phyloP scores from a whole-genome alignment of 2,888 invertebrate genomes.

The Nasonovia ribisnigri region DNA sequence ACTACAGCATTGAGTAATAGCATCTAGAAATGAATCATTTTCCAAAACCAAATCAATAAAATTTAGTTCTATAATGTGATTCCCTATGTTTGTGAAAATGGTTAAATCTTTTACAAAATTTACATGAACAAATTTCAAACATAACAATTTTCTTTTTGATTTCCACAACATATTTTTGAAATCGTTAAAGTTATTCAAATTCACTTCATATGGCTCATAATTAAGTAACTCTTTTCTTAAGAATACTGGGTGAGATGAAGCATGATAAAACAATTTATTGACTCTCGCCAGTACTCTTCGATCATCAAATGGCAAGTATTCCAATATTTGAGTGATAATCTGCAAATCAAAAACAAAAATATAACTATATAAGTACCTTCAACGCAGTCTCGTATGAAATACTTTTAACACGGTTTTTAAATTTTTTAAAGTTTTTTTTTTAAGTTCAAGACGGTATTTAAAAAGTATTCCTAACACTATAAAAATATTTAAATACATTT shows the following conservation, averaged over 20 bases:
- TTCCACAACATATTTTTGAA: background rate
- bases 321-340: background rate
- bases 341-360: background rate
- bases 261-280: background rate
- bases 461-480: too few species aligned
- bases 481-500: too few species aligned
- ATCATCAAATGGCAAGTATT: background rate
- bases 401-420: too few species aligned
- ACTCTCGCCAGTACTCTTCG: background rate
- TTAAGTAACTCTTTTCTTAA: background rate
- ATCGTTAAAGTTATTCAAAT: background rate
- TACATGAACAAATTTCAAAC: background rate
- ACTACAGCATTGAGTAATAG: background rate
- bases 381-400: too few species aligned
- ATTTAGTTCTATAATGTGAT: background rate
- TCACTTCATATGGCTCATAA: background rate
- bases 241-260: background rate
- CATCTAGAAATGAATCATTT: background rate
- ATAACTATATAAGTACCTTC: background rate
- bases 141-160: background rate
- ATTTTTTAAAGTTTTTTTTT: too few species aligned
- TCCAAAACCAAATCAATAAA: background rate
- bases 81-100: background rate
- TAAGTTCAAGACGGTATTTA: too few species aligned
- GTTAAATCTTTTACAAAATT: background rate